phyloP scores from a whole-genome alignment of 2,113 vertebrate genomes.

The Carlito syrichta region DNA sequence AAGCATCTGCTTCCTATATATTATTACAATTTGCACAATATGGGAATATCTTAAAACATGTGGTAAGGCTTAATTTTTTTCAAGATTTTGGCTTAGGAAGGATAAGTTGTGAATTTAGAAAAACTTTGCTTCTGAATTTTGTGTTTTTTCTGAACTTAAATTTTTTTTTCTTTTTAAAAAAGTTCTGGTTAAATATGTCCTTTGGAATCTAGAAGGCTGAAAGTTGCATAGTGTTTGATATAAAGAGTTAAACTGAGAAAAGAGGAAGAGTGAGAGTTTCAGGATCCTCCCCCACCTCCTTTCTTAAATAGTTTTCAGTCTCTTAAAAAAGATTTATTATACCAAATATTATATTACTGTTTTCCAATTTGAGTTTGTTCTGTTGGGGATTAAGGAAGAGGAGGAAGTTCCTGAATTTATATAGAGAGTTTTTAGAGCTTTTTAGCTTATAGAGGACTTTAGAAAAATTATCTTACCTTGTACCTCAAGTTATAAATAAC shows the following conservation, averaged over 20 bases:
- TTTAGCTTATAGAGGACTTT: not conserved
- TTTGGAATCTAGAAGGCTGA: not conserved
- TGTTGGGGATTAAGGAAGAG: not conserved
- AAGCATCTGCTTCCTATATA: slow-evolving; percentile 96
- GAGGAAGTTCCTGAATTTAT: not conserved
- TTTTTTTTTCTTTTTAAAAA: not conserved
- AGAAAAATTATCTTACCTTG: not conserved
- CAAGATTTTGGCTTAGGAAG: slow-evolving; percentile 26
- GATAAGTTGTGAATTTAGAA: not conserved
- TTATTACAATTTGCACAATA: slow-evolving; percentile 98
- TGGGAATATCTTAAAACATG: slow-evolving; percentile 96
- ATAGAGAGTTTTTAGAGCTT: not conserved
- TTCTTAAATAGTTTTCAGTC: not conserved
- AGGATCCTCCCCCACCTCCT: not conserved
- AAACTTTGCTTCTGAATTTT: slow-evolving; percentile 30
- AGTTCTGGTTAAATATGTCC: not conserved
- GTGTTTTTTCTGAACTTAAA: not conserved
- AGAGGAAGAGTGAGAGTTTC: not conserved
- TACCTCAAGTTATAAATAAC: not conserved
- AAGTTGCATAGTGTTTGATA: slow-evolving; percentile 8
- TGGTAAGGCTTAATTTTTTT: slow-evolving; percentile 84
- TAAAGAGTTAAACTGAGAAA: not conserved
- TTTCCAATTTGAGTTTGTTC: slow-evolving; percentile 6
- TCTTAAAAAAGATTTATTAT: not conserved
- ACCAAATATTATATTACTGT: not conserved